Evolutionary conservation across 2,797 vertebrate species (phyloP), one percentile per base, ranked within the genome.

Genomic region (Neomorphus geoffroyi): DNA sequence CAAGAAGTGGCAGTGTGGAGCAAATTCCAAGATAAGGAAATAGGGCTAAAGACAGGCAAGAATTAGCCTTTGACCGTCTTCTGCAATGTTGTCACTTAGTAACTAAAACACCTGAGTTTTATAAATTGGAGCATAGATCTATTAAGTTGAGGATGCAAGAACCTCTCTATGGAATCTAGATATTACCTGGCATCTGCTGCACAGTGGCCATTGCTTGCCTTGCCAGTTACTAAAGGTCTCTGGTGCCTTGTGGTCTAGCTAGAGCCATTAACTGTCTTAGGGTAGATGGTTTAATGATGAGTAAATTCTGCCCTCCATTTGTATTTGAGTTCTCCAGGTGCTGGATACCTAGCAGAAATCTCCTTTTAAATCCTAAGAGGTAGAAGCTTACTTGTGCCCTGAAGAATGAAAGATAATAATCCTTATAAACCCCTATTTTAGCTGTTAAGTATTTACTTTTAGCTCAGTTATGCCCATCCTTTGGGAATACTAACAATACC

Each of bases 381-480:
- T 28, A 64, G 75, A 66, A 70, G n/a, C 54, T 93, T 69, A 39
- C 61, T 71, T n/a, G 26, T 80, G 75, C 87, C 73, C 35, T 39
- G 67, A 86, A 92, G 82, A 96, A 65, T 57, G 32, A 65, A 67
- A 75, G 57, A 62, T 50, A 62, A 50, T 74, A 89, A 89, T 88
- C 50, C 75, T 92, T 85, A 43, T 33, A 83, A 91, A 88, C 30
- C 80, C 58, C 80, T 90, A 17, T 80, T 95, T 88, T 77, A 27
- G 46, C 66, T 70, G 60, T 81, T 88, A 90, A 62, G 86, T 93
- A 88, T 95, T 96, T 94, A 84, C 89, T 92, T 92, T 70, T 60
- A 79, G 28, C 58, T 88, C 43, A 91, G 92, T 90, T 82, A 66
- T 61, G 27, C 43, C 77, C 53, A 60, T 86, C 46, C 85, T 80